A percentile compares a stretch with the other conserved stretches of the same genome.
These are phyloP conservation scores for Channa argus DNA, from an alignment of 2,113 vertebrate genomes.

Conservation along the genomic window DNA sequence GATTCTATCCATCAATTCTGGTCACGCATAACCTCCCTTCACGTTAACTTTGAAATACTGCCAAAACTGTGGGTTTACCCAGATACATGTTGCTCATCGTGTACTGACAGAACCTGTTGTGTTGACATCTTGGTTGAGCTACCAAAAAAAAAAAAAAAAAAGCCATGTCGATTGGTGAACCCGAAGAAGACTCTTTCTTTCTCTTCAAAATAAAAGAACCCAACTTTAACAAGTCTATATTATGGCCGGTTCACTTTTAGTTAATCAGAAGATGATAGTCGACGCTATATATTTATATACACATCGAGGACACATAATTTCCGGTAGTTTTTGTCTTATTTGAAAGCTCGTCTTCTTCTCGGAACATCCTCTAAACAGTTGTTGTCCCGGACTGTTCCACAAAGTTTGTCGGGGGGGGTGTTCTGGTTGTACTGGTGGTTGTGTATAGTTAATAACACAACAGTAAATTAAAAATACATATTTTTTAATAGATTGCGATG, in stretches of 20 bases:
- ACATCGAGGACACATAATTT: too few relatives aligned
- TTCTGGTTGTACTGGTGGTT: neutral
- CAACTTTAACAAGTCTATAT: too few relatives aligned
- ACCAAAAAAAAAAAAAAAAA: too few relatives aligned
- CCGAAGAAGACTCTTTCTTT: too few relatives aligned
- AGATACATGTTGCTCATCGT: neutral
- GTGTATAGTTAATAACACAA: neutral
- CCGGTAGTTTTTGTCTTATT: too few relatives aligned
- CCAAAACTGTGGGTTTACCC: constrained; percentile 1
- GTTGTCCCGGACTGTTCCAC: constrained; percentile 78
- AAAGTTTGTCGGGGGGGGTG: constrained; percentile 70
- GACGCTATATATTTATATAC: too few relatives aligned
- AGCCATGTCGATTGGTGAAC: too few relatives aligned
- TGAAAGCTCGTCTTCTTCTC: neutral
- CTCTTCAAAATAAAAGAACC: neutral
- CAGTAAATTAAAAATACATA: too few relatives aligned
- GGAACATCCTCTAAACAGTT: constrained; percentile 68
- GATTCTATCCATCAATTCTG: neutral
- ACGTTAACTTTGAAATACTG: constrained; percentile 42
- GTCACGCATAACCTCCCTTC: constrained; percentile 39
- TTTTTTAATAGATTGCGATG: too few relatives aligned
- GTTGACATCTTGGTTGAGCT: too few relatives aligned
- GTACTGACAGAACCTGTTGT: neutral
- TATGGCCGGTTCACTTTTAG: neutral
- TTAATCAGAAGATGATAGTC: neutral